Evolutionary conservation across 2,797 vertebrate genomes (phyloP).

Genomic region (Babyrousa celebensis): DNA sequence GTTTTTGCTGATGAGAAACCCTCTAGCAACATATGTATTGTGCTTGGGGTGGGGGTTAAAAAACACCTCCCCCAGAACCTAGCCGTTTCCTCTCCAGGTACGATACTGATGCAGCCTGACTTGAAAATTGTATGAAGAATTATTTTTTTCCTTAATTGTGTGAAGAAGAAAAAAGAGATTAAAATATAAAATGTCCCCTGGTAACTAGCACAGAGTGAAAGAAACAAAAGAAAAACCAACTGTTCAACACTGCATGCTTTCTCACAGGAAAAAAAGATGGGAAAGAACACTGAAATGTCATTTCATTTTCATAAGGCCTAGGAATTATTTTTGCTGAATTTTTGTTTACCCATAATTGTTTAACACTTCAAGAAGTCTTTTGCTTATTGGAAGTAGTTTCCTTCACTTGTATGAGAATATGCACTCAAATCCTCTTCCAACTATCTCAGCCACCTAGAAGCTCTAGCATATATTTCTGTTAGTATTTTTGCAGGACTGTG

Average conservation of each 20-base stretch:
- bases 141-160: neutral
- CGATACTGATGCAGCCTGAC: neutral
- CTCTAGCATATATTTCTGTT: neutral
- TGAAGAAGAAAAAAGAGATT: neutral
- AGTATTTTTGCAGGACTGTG: neutral
- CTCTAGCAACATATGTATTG: conserved; percentile 1
- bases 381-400: conserved; percentile 10
- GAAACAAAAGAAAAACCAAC: conserved; percentile 37
- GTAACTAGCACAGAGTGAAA: conserved; percentile 66
- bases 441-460: neutral
- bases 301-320: conserved; percentile 48
- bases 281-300: conserved; percentile 28
- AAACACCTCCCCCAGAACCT: neutral
- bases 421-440: conserved; percentile 21
- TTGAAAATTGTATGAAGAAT: conserved; percentile 35
- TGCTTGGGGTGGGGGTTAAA: neutral
- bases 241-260: conserved; percentile 36
- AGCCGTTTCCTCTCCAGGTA: conserved; percentile 39
- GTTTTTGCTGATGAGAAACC: conserved; percentile 18
- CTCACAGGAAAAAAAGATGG: neutral
- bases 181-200: conserved; percentile 34
- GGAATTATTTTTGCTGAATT: conserved; percentile 39
- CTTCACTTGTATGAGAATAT: neutral
- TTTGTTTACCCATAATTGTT: conserved; percentile 46
- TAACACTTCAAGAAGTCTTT: conserved; percentile 31